Base-by-base conservation (phyloP, 1,140 invertebrate genomes). In the Cylas formicarius region DNA sequence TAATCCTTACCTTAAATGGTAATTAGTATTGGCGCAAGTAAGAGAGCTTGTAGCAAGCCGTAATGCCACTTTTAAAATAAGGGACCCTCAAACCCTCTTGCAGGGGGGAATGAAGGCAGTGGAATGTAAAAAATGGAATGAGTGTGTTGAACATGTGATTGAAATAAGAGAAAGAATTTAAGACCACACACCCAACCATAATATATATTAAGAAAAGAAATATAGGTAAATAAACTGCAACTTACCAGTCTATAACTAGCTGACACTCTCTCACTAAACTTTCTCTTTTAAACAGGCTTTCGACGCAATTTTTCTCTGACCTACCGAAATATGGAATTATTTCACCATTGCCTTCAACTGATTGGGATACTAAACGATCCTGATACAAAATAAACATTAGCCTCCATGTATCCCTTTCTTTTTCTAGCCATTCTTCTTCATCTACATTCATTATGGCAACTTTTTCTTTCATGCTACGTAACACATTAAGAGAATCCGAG, bases 361-460 rank as follows among this genome's bases (percentile, higher is more conserved):
- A 33, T 17, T 33, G 24, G 13, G 24, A 36, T 22, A 3, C 11
- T 29, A 20, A 48, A 28, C 85, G 74, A 67, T 93, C 86, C 54
- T 81, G 76, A 65, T 85, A 90, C 2, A 95, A 65, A 46, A 81
- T 82, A 52, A 81, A 75, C 6, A 93, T 54, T 20, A 95, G 69
- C 50, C 86, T 74, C 90, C 90, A 94, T 4, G 84, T 90, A 58
- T 90, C 86, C 28, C 82, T 74, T 63, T 95, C 90, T 60, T 83
- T 80, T 42, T 81, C 77, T 3, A 90, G 58, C 74, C 82, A 78
- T 17, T 63, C 63, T 38, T 72, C 67, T 63, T 66, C 58, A 65
- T 69, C 45, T 66, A 67, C 46, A 67, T 67, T 61, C 67, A 45
- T 69, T 53, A 41, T 56, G 52, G 52, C 65, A 50, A 52, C 67